Evolutionary conservation across 2,888 invertebrate species (phyloP).

Genomic region (Aphodius granarius): DNA sequence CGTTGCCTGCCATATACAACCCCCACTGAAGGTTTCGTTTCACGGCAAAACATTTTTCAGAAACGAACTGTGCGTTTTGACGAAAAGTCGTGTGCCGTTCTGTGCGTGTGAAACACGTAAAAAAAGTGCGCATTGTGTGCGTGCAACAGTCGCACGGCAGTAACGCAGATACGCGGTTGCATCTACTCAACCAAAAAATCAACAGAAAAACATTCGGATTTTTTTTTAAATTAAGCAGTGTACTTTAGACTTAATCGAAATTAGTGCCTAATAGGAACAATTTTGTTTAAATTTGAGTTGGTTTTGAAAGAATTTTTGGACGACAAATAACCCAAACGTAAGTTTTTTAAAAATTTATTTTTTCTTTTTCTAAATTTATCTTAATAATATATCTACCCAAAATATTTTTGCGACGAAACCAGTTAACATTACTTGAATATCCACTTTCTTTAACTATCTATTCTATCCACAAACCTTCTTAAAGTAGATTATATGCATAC

Average conservation of each 20-base stretch:
- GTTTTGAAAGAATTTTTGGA: not conserved
- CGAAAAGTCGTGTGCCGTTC: conserved; percentile 52
- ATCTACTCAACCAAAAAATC: not conserved
- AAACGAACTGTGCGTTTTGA: conserved; percentile 53
- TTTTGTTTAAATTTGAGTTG: not conserved
- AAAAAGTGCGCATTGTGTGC: conserved; percentile 1
- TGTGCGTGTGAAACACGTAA: conserved; percentile 36
- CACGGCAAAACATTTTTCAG: conserved; percentile 48
- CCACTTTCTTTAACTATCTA: not conserved
- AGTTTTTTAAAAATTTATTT: not conserved
- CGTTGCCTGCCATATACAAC: conserved; percentile 47
- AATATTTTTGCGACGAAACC: not conserved
- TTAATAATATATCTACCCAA: not conserved
- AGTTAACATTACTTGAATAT: not conserved
- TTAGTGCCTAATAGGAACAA: not conserved
- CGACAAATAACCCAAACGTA: not conserved
- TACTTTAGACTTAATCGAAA: not conserved
- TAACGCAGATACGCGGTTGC: not conserved
- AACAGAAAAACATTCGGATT: not conserved
- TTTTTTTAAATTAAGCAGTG: not conserved
- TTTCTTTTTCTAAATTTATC: not conserved
- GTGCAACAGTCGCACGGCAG: conserved; percentile 16
- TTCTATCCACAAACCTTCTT: too few species aligned
- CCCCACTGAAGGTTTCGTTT: conserved; percentile 44
- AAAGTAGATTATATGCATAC: not conserved